Base-by-base conservation (phyloP, 2,113 vertebrate genomes). In the Entelurus aequoreus region DNA sequence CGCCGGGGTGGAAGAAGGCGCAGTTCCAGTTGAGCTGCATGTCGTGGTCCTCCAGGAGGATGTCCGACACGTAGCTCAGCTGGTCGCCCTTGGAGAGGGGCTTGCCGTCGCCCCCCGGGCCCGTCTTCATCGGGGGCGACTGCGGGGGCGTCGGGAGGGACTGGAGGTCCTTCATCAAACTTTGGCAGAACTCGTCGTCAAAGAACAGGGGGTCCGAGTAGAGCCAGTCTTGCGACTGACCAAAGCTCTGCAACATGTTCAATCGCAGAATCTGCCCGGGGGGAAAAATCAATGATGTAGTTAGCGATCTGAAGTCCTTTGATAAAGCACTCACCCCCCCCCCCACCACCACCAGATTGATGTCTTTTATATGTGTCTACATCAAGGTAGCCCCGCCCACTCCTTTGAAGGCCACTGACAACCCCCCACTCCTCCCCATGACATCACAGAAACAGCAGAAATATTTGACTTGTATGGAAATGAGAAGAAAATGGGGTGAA, bases 31-130 rank as follows among this genome's bases (percentile, higher is more conserved):
- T 77, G 54, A 88, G 74, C 11, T 87, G 85, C 58, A 88, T 74
- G 81, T 91, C 89, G 1, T 78, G 79, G 60, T 92, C 90, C 60
- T 91, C 89, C 69, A 91, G 76, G 37, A 92, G 82, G 50, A 92
- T 80, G 71, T 92, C 86, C 0, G 91, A 90, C 50, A 92, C 84
- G 5, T 86, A 85, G 83, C 90, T 90, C 64, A 92, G 76, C 81
- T 92, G 91, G 38, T 92, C 91, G 60, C 90, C 86, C 49, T 83
- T 88, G 52, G 90, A 91, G 12, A 91, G 77, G 1, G 82, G 80
- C 63, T 88, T 90, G 2, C 35, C 12, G 38, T 14, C 14, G 35
- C 21, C 14, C 0, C 60, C 65, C 14, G 64, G 13, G 0, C 73
- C 85, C 0, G 74, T 1, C 72, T 91, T 91, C 55, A 78, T 79